Evolutionary conservation across 2,888 invertebrate genomes (phyloP).

Genomic region (Phymatocera aterrima): DNA sequence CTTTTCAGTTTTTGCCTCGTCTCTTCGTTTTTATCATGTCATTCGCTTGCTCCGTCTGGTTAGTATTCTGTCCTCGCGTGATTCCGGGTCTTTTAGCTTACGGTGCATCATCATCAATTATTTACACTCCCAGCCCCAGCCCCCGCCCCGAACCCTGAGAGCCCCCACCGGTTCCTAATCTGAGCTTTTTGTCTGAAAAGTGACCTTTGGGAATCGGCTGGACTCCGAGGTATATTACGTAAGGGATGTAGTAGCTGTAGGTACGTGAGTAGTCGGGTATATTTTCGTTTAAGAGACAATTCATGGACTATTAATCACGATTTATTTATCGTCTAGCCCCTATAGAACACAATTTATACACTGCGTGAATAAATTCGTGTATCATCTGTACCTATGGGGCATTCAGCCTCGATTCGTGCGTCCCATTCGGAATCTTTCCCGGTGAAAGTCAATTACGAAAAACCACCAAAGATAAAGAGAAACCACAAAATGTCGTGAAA

Average conservation of each 20-base stretch:
- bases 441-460: no score
- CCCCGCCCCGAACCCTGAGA: no score
- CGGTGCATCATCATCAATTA: conserved; percentile 4
- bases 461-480: no score
- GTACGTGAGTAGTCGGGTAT: not conserved
- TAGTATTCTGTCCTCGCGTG: conserved; percentile 4
- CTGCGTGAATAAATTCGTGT: no score
- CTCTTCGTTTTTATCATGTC: not conserved
- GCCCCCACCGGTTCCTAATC: not conserved
- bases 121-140: not conserved
- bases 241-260: not conserved
- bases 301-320: conserved; percentile 19
- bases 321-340: not conserved
- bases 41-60: not conserved
- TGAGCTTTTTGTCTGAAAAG: not conserved
- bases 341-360: not conserved
- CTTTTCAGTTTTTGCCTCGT: no score
- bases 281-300: no score
- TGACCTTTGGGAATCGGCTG: not conserved
- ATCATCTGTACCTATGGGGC: no score
- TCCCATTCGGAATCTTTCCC: no score
- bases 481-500: no score
- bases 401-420: no score
- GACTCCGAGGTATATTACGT: not conserved
- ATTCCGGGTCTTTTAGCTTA: conserved; percentile 24